phyloP scores from a whole-genome alignment of 2,888 invertebrate genomes.

The Bombylius major region DNA sequence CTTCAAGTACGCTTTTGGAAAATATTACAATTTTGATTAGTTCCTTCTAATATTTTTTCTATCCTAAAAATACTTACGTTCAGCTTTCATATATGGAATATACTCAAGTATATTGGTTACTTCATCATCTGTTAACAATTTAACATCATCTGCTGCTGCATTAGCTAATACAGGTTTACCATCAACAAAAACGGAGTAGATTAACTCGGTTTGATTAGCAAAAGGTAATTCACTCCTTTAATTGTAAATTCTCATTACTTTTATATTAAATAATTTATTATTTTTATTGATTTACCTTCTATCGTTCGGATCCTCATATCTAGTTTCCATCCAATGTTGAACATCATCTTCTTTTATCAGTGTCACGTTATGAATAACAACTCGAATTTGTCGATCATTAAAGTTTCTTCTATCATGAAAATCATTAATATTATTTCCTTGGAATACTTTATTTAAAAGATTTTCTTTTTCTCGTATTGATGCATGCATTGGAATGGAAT shows the following conservation, averaged over 20 bases:
- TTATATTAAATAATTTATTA: neutral
- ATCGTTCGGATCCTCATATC: conserved; percentile 22
- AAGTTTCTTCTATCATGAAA: neutral
- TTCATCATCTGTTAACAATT: conserved; percentile 63
- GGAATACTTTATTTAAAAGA: too few species aligned
- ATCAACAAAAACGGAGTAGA: conserved; percentile 69
- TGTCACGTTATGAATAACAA: conserved; percentile 55
- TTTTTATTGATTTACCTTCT: conserved; percentile 20
- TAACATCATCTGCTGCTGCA: conserved; percentile 73
- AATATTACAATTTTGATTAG: neutral
- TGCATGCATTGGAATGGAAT: too few species aligned
- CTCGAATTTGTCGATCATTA: conserved; percentile 42
- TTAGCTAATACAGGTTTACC: conserved; percentile 68
- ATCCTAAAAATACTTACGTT: conserved; percentile 49
- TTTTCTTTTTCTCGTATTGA: too few species aligned
- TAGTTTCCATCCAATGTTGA: conserved; percentile 20
- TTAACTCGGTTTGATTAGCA: conserved; percentile 44
- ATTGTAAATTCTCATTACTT: too few species aligned
- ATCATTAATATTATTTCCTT: too few species aligned
- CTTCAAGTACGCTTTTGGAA: conserved; percentile 28
- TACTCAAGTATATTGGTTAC: conserved; percentile 62
- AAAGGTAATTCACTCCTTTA: conserved; percentile 16
- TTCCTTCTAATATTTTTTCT: neutral
- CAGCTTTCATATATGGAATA: conserved; percentile 67
- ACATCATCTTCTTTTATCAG: conserved; percentile 38